Conservation (phyloP, 2,113 vertebrate genomes). For the Gallinago jamesoni region DNA sequence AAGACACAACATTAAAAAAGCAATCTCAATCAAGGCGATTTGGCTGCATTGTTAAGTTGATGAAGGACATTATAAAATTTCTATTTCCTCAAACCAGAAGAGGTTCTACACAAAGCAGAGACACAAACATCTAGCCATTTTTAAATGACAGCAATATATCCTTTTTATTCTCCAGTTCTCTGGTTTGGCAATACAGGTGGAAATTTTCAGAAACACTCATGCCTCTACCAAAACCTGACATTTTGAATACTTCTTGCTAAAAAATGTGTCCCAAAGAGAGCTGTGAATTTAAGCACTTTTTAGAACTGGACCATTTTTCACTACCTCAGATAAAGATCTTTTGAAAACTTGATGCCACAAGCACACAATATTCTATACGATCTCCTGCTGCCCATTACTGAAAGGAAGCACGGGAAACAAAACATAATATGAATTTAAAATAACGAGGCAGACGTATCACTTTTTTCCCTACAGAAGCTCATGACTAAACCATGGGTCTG, state of each 20-base stretch:
- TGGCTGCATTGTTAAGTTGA: background rate
- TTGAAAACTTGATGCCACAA: background rate
- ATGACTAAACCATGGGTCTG: background rate
- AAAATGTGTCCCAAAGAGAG: background rate
- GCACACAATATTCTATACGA: background rate
- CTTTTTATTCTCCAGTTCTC: background rate
- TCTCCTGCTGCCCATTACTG: background rate
- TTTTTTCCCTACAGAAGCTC: background rate
- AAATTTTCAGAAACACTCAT: background rate
- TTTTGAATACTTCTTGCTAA: background rate
- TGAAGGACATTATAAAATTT: background rate
- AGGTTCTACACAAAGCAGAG: background rate
- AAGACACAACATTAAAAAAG: constrained; percentile 40
- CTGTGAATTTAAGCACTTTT: background rate
- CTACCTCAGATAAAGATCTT: background rate
- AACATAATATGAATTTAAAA: background rate
- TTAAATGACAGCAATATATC: background rate
- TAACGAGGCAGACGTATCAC: background rate
- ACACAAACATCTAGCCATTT: background rate
- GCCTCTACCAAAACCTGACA: background rate
- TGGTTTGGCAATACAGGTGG: background rate
- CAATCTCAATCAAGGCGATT: background rate
- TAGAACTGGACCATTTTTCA: background rate
- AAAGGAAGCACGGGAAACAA: background rate
- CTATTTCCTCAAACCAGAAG: background rate